phyloP scores from a whole-genome alignment of 2,888 invertebrate genomes.

The Stramonita haemastoma region DNA sequence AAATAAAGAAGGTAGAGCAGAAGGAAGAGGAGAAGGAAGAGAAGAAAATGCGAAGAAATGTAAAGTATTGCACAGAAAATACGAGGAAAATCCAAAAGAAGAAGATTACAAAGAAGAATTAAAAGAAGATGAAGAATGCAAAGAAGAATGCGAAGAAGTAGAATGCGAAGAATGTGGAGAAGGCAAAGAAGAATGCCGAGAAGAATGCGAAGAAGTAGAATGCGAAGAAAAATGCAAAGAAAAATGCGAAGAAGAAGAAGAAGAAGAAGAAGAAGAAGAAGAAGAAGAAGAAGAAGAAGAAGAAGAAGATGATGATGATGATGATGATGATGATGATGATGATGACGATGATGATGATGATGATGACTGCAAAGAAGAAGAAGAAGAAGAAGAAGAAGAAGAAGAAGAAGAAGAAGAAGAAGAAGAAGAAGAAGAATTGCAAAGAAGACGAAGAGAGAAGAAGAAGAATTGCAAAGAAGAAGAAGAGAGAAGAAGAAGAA shows the following conservation, averaged over 20 bases:
- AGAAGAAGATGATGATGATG: not conserved
- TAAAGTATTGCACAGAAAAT: not conserved
- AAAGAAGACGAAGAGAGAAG: not conserved
- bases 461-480: too few species aligned
- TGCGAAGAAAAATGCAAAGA: too few species aligned
- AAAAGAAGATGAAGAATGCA: not conserved
- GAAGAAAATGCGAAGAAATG: too few species aligned
- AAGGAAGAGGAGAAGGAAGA: not conserved
- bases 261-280: not conserved
- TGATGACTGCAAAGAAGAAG: not conserved
- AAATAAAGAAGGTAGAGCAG: not conserved
- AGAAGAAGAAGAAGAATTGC: not conserved
- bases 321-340: not conserved
- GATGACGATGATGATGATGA: not conserved
- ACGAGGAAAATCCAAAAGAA: not conserved
- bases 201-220: not conserved
- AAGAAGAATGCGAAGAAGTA: not conserved
- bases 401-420: not conserved
- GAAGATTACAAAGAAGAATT: too few species aligned
- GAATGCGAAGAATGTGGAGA: not conserved
- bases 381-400: not conserved
- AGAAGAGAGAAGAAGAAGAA: too few species aligned
- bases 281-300: not conserved
- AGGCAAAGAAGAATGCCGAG: too few species aligned
- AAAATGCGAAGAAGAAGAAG: too few species aligned